A percentile compares a stretch with the other conserved stretches of the same genome.
Conservation (phyloP, 2,113 vertebrate species). For the Heloderma charlesbogerti region DNA sequence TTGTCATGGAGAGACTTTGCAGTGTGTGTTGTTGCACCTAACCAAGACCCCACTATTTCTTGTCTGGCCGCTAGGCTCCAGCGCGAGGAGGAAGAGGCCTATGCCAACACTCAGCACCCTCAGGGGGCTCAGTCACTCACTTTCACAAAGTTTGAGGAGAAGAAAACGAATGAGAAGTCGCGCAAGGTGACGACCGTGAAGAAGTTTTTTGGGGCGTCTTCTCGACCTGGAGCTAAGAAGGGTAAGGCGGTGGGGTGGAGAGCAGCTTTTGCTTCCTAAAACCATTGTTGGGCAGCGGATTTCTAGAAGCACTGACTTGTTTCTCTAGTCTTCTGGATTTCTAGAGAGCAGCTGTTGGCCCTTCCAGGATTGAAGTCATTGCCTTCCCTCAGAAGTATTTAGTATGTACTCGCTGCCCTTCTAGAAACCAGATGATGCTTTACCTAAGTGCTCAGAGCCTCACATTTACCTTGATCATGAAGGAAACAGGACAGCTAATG, state of each 20-base stretch:
- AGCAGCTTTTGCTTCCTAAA: constrained; percentile 30
- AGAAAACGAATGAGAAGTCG: constrained; percentile 97
- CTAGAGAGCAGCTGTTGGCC: neutral
- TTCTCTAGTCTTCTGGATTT: neutral
- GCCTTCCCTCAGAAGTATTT: too few relatives aligned
- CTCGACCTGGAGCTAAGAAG: constrained; percentile 90
- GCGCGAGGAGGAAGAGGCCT: constrained; percentile 95
- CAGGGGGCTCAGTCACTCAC: constrained; percentile 85
- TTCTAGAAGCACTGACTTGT: neutral
- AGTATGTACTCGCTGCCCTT: neutral
- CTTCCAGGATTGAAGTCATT: neutral
- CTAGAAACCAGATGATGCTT: neutral
- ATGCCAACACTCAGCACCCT: constrained; percentile 89
- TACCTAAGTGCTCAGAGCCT: neutral
- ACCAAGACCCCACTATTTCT: fast-evolving
- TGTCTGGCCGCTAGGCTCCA: constrained; percentile 83
- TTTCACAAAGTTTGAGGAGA: constrained; percentile 98
- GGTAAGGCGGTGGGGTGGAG: constrained; percentile 74
- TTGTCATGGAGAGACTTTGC: neutral
- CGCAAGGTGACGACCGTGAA: constrained; percentile 97
- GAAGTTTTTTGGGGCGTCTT: constrained; percentile 97
- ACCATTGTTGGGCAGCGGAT: neutral
- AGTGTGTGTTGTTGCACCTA: neutral
- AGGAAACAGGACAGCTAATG: neutral
- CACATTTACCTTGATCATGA: neutral